phyloP scores from a whole-genome alignment of 2,113 vertebrate genomes.

The Hippocampus barbouri region DNA sequence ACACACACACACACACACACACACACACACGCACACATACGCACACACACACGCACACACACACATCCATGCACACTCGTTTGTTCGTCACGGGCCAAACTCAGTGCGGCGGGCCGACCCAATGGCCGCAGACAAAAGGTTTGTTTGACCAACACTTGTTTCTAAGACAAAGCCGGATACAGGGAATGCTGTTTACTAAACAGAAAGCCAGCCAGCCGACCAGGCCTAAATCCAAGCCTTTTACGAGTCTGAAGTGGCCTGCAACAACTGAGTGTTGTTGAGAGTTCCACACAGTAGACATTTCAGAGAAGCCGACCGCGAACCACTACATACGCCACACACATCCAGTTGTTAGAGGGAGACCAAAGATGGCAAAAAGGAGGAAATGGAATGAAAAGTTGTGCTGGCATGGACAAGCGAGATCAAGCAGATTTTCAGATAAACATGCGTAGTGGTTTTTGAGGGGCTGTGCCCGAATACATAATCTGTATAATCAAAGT shows the following conservation, averaged over 20 bases:
- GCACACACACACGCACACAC: constrained; percentile 37
- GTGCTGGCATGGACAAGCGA: constrained; percentile 25
- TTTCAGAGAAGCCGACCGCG: constrained; percentile 61
- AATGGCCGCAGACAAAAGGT: constrained; percentile 80
- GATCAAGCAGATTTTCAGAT: constrained; percentile 32
- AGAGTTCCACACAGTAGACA: constrained; percentile 50
- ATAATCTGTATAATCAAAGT: constrained; percentile 24
- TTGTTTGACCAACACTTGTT: constrained; percentile 84
- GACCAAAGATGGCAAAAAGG: constrained; percentile 9
- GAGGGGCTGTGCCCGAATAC: constrained; percentile 32
- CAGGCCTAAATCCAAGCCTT: constrained; percentile 38
- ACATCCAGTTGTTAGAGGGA: neutral
- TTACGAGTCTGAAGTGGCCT: constrained; percentile 61
- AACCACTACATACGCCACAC: constrained; percentile 34
- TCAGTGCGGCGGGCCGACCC: constrained; percentile 71
- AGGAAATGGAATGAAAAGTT: constrained; percentile 17
- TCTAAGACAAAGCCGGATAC: constrained; percentile 76
- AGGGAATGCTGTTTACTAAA: constrained; percentile 73
- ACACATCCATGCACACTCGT: constrained; percentile 58
- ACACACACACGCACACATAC: constrained; percentile 42
- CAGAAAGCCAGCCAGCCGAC: constrained; percentile 55
- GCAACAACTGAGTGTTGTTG: constrained; percentile 23
- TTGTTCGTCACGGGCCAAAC: constrained; percentile 71
- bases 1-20: constrained; percentile 39
- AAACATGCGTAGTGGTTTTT: constrained; percentile 47